Percentiles rank a stretch among this genome's conserved stretches.
Conservation (phyloP, 2,797 vertebrate genomes). For the Martes flavigula region DNA sequence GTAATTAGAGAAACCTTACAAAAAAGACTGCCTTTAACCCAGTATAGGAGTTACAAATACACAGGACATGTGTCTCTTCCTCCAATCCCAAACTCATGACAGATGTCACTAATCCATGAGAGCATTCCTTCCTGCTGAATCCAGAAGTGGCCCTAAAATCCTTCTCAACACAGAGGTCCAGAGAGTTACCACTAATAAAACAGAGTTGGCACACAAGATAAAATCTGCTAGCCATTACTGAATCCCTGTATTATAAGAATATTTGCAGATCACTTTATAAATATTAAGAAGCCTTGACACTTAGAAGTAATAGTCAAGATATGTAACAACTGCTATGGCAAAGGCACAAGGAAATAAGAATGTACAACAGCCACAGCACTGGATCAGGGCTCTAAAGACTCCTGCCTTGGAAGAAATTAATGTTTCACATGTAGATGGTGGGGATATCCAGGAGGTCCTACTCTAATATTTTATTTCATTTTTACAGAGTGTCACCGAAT, state of each 20-base stretch:
- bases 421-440: neutral
- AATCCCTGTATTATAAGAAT: neutral
- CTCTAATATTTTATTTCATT: neutral
- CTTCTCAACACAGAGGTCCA: neutral
- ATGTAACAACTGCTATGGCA: neutral
- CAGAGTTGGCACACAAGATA: neutral
- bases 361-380: neutral
- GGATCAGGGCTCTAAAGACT: neutral
- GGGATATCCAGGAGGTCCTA: neutral
- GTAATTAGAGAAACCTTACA: neutral
- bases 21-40: neutral
- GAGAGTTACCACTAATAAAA: neutral
- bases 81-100: constrained; percentile 1
- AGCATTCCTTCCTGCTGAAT: constrained; percentile 8
- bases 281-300: neutral
- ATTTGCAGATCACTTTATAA: neutral
- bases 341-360: neutral
- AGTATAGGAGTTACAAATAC: neutral
- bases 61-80: neutral
- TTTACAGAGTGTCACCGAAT: neutral
- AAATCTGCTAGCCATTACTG: neutral
- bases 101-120: neutral
- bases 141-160: neutral
- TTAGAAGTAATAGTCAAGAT: constrained; percentile 22
- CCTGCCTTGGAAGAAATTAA: neutral